Evolutionary conservation across 2,797 vertebrate species (phyloP).

Genomic region (Xerus rutilus): DNA sequence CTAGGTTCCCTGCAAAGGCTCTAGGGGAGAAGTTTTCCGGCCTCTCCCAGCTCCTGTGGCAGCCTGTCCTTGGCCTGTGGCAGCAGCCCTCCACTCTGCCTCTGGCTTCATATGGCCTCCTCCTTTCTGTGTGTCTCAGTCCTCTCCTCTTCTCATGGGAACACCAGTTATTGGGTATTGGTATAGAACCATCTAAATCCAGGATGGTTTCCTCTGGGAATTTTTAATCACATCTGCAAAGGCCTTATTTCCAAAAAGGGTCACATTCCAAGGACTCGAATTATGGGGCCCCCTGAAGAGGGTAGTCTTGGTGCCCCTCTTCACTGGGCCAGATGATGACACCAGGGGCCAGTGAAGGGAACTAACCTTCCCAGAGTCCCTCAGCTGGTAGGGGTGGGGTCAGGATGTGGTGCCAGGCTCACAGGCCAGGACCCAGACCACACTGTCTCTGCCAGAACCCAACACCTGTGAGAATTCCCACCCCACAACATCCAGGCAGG

Average conservation of each 20-base stretch:
- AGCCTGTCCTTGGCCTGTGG: background rate
- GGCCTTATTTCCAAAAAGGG: background rate
- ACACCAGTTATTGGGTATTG: background rate
- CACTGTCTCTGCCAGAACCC: background rate
- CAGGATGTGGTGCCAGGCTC: background rate
- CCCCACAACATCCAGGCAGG: fast-evolving
- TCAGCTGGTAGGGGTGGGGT: background rate
- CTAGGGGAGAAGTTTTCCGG: background rate
- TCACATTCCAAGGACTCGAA: background rate
- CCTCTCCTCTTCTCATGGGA: background rate
- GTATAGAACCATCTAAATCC: too few species aligned
- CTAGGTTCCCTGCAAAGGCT: background rate
- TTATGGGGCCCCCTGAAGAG: fast-evolving
- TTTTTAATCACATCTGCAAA: background rate
- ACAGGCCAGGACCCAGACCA: background rate
- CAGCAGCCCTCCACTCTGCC: background rate
- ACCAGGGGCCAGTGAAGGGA: background rate
- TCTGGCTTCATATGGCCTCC: background rate
- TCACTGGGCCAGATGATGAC: background rate
- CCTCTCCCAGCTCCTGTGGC: background rate
- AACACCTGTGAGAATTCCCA: background rate
- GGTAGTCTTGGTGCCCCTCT: background rate
- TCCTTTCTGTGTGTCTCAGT: background rate
- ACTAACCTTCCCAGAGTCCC: background rate
- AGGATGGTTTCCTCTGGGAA: background rate